Evolutionary conservation across 1,140 invertebrate species (phyloP).

Genomic region (Brachystomella parvula): DNA sequence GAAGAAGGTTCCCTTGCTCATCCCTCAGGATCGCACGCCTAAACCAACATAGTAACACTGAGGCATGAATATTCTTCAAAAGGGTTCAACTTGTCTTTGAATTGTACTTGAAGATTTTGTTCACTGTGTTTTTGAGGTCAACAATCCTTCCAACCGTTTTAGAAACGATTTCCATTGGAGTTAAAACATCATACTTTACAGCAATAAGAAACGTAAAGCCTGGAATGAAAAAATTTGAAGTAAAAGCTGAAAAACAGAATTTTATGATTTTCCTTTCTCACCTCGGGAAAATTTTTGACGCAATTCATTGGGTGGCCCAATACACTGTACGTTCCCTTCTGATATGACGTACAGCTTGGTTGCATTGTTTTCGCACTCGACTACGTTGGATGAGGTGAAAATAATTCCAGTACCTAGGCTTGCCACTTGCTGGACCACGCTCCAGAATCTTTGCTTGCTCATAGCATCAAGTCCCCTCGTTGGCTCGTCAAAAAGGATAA

Average conservation of each 20-base stretch:
- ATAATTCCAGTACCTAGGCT: slow-evolving; percentile 18
- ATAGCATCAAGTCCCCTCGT: slow-evolving; percentile 14
- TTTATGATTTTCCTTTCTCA: not conserved
- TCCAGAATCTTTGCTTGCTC: slow-evolving; percentile 24
- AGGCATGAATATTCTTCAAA: no score
- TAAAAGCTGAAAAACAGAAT: not conserved
- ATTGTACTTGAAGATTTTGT: slow-evolving; percentile 14
- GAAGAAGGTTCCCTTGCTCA: slow-evolving; percentile 27
- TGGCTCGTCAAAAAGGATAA: slow-evolving; percentile 28
- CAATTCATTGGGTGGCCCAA: slow-evolving; percentile 23
- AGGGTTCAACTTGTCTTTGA: no score
- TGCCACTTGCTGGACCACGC: slow-evolving; percentile 16
- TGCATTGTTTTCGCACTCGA: slow-evolving; percentile 20
- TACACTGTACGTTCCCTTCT: slow-evolving; percentile 31
- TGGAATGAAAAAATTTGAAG: not conserved
- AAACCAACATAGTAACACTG: not conserved
- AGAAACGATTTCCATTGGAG: slow-evolving; percentile 15
- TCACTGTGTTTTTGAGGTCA: slow-evolving; percentile 16
- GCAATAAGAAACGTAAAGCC: slow-evolving; percentile 22
- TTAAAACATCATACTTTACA: slow-evolving; percentile 15
- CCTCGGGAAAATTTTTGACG: slow-evolving; percentile 20
- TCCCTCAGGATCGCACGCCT: slow-evolving; percentile 24
- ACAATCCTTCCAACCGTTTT: slow-evolving; percentile 16
- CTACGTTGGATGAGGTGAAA: slow-evolving; percentile 22
- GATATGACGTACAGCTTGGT: slow-evolving; percentile 20